Conservation (phyloP, 2,797 vertebrate genomes). For the Lepidocolaptes lacrymiger region DNA sequence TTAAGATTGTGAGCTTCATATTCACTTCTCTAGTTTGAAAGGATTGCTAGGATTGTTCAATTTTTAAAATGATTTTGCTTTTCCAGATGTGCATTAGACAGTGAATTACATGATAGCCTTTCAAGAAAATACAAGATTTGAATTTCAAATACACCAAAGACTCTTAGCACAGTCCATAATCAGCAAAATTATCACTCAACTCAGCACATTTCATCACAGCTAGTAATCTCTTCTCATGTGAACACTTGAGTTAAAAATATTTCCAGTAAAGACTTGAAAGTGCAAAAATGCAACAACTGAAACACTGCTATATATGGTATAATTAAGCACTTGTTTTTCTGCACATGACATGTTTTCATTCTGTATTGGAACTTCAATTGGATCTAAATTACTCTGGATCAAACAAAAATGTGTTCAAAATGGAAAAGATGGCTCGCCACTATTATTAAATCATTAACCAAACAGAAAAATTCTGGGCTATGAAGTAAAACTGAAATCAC, state of each 20-base stretch:
- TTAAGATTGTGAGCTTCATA: conserved; percentile 12
- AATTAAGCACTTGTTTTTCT: conserved; percentile 72
- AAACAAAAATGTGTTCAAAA: conserved; percentile 69
- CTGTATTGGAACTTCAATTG: conserved; percentile 67
- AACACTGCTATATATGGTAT: conserved; percentile 58
- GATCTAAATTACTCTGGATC: conserved; percentile 64
- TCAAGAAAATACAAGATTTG: conserved; percentile 66
- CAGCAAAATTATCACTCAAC: conserved; percentile 68
- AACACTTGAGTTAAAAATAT: conserved; percentile 72
- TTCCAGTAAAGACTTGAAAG: conserved; percentile 63
- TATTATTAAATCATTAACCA: conserved; percentile 72
- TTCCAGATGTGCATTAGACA: conserved; percentile 26
- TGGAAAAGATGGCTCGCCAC: conserved; percentile 59
- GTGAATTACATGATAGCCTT: conserved; percentile 39
- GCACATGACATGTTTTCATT: conserved; percentile 68
- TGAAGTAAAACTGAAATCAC: conserved; percentile 57
- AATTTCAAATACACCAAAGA: conserved; percentile 58
- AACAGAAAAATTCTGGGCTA: conserved; percentile 63
- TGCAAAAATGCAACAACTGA: conserved; percentile 68
- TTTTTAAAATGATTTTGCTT: conserved; percentile 44
- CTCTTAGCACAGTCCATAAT: conserved; percentile 63
- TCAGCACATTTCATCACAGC: conserved; percentile 64
- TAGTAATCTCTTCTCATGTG: conserved; percentile 63
- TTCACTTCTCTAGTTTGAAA: conserved; percentile 36
- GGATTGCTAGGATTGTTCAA: conserved; percentile 16